These are phyloP conservation scores for Tachuris rubrigastra DNA, from an alignment of 2,113 vertebrate genomes.

Conservation along the genomic window DNA sequence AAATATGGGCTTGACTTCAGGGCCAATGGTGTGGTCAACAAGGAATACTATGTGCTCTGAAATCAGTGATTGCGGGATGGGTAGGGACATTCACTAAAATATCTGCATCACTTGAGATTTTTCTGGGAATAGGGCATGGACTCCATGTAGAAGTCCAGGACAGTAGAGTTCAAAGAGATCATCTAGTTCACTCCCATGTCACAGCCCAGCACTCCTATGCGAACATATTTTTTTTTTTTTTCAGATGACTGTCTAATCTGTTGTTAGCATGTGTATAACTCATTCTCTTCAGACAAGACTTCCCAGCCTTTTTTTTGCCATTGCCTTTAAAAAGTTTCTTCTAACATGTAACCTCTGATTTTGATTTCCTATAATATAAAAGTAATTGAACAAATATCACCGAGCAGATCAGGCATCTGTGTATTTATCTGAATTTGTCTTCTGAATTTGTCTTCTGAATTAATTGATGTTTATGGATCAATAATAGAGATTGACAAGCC, in stretches of 20 bases:
- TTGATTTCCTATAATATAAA: neutral
- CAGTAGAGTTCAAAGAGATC: neutral
- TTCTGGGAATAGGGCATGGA: neutral
- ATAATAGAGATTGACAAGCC: neutral
- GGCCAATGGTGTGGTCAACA: fast-evolving
- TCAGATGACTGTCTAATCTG: neutral
- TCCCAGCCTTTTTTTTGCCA: neutral
- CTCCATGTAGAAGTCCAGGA: neutral
- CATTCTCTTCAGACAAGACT: neutral
- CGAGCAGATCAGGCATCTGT: neutral
- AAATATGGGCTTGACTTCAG: fast-evolving
- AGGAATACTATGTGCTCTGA: neutral
- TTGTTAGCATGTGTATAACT: fast-evolving
- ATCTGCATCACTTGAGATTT: neutral
- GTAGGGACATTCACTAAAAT: neutral
- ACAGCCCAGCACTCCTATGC: neutral
- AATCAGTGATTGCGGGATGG: neutral
- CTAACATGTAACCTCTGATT: neutral
- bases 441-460: neutral
- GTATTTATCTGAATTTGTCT: neutral
- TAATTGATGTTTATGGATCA: neutral
- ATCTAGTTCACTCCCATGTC: too few species aligned
- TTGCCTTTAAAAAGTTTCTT: neutral
- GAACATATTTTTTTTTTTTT: neutral
- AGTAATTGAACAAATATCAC: neutral